These are phyloP conservation scores for Troglohyphantes excavatus DNA, from an alignment of 2,888 invertebrate species.

Conservation along the genomic window DNA sequence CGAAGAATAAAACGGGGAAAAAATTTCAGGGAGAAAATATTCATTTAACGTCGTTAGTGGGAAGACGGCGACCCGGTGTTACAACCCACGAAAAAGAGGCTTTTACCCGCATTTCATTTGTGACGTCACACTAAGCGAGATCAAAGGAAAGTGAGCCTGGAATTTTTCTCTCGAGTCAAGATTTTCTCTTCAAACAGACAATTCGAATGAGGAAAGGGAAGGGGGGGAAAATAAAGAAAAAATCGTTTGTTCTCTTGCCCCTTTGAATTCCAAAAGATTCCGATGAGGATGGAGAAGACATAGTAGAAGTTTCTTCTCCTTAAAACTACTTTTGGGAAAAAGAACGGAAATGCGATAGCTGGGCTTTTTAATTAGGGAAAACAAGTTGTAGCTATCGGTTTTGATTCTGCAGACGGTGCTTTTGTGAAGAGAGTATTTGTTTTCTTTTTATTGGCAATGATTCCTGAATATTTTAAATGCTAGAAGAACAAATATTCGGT, in stretches of 20 bases:
- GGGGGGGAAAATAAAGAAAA: not conserved
- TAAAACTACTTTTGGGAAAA: not conserved
- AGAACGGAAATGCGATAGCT: not conserved
- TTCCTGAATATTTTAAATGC: not conserved
- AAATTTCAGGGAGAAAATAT: not conserved
- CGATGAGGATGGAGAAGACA: not conserved
- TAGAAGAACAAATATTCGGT: too few species aligned
- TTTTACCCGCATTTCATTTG: conserved; percentile 46
- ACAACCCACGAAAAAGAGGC: not conserved
- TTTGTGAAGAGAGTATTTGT: not conserved
- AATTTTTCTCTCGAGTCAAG: conserved; percentile 26
- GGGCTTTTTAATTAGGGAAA: conserved; percentile 8
- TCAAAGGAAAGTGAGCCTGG: conserved; percentile 28
- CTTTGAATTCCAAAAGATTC: conserved; percentile 7
- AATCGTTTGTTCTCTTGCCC: conserved; percentile 46
- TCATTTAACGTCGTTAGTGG: not conserved
- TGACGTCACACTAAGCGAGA: conserved; percentile 60
- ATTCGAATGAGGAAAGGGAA: not conserved
- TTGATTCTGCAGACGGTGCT: not conserved
- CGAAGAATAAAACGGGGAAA: not conserved
- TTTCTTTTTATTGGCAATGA: not conserved
- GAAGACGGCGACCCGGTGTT: not conserved
- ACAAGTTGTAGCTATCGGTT: conserved; percentile 9
- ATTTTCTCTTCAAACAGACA: conserved; percentile 37
- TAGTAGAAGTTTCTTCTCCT: conserved; percentile 1